Conservation (phyloP, 2,797 vertebrate species). For the Podarcis lilfordi region DNA sequence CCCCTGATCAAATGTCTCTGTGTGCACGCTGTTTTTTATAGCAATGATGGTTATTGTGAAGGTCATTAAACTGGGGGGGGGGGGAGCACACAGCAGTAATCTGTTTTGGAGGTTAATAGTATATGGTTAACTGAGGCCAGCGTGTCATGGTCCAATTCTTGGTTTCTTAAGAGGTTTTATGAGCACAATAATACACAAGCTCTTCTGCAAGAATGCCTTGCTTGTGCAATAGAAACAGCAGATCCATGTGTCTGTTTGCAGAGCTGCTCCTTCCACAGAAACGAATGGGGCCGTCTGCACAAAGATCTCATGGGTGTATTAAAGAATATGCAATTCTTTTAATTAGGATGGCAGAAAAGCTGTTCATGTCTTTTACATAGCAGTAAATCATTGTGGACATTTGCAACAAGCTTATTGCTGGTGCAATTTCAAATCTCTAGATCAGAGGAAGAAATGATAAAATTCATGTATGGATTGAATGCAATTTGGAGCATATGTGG, state of each 20-base stretch:
- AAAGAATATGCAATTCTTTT: neutral
- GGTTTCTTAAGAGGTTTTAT: neutral
- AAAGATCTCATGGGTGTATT: no score
- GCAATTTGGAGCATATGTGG: constrained; percentile 88
- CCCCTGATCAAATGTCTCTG: no score
- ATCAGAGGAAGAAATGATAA: constrained; percentile 86
- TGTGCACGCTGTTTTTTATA: no score
- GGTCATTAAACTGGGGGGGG: no score
- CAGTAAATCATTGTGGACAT: neutral
- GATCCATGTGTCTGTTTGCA: neutral
- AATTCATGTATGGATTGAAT: constrained; percentile 87
- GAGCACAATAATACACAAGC: neutral
- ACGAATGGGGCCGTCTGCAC: neutral
- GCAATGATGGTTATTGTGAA: no score
- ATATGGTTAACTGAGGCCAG: no score
- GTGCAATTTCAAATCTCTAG: constrained; percentile 71
- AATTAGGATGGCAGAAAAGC: neutral
- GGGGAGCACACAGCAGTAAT: no score
- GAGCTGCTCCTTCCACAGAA: neutral
- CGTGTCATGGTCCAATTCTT: no score
- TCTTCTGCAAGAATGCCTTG: neutral
- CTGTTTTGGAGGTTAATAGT: no score
- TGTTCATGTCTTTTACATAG: neutral
- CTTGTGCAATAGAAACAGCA: neutral
- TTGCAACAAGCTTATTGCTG: neutral